phyloP scores from a whole-genome alignment of 2,797 vertebrate species.

The Syndactyla subalaris region DNA sequence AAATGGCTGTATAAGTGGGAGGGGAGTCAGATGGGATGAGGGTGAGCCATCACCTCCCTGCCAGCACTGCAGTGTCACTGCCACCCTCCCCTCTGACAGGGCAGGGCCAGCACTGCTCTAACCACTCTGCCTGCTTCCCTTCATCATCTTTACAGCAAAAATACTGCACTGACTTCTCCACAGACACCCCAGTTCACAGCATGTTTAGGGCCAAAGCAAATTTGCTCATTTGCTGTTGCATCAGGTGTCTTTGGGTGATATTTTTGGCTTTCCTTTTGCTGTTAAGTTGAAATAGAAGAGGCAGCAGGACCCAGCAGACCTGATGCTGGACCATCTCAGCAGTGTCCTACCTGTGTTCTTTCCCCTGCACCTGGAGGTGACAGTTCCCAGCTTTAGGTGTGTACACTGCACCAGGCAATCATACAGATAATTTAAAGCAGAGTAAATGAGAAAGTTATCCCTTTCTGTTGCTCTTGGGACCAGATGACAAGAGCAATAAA shows the following conservation, averaged over 20 bases:
- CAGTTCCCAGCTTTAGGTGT: background rate
- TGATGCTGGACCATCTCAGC: background rate
- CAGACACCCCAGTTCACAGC: background rate
- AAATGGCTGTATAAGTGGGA: background rate
- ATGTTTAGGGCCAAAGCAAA: background rate
- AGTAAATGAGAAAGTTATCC: background rate
- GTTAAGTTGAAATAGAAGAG: background rate
- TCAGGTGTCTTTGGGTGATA: background rate
- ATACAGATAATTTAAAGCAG: background rate
- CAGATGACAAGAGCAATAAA: background rate
- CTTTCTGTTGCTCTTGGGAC: background rate
- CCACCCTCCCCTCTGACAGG: background rate
- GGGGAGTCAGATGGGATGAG: background rate
- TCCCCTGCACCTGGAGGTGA: background rate
- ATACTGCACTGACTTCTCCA: background rate
- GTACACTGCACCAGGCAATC: background rate
- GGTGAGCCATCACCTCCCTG: background rate
- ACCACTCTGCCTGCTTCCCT: background rate
- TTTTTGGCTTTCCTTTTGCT: background rate
- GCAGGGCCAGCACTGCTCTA: background rate
- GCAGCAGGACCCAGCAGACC: background rate
- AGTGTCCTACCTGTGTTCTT: background rate
- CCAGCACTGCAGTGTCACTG: rapidly evolving
- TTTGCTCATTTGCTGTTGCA: background rate
- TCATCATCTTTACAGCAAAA: background rate